phyloP scores from a whole-genome alignment of 2,797 vertebrate species.

The Cryptoprocta ferox region DNA sequence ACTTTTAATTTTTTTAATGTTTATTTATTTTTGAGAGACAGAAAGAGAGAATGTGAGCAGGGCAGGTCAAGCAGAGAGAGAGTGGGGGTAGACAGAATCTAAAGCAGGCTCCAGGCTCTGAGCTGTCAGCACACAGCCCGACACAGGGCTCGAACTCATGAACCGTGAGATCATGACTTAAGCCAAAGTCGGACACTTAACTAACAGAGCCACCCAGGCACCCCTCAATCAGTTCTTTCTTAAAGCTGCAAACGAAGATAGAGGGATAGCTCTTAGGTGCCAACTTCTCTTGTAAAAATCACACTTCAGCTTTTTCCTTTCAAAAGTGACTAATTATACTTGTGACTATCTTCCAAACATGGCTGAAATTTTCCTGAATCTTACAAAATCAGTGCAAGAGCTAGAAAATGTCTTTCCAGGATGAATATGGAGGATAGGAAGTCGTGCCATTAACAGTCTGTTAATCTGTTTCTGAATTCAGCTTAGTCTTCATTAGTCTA shows the following conservation, averaged over 20 bases:
- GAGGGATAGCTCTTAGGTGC: neutral
- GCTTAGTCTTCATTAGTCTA: slow-evolving; percentile 21
- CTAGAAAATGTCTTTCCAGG: neutral
- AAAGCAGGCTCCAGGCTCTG: no score
- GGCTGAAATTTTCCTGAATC: slow-evolving; percentile 32
- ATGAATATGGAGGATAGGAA: slow-evolving; percentile 2
- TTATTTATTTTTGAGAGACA: no score
- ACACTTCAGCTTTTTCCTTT: slow-evolving; percentile 42
- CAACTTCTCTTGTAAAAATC: slow-evolving; percentile 9
- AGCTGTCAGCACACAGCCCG: no score
- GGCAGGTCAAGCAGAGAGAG: no score
- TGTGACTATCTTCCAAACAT: slow-evolving; percentile 11
- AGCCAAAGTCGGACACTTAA: no score
- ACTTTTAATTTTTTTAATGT: no score
- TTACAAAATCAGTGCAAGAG: slow-evolving; percentile 23
- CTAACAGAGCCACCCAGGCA: no score
- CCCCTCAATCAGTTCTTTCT: neutral
- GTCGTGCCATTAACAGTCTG: neutral
- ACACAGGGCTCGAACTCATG: no score
- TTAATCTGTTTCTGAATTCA: slow-evolving; percentile 57
- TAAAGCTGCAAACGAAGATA: neutral
- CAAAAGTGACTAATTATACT: neutral
- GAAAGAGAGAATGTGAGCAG: no score
- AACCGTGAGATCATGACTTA: no score
- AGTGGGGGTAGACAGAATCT: neutral